A percentile compares a stretch with the other conserved stretches of the same genome.
These are phyloP conservation scores for Dioctria linearis DNA, from an alignment of 2,888 invertebrate genomes.

Conservation along the genomic window DNA sequence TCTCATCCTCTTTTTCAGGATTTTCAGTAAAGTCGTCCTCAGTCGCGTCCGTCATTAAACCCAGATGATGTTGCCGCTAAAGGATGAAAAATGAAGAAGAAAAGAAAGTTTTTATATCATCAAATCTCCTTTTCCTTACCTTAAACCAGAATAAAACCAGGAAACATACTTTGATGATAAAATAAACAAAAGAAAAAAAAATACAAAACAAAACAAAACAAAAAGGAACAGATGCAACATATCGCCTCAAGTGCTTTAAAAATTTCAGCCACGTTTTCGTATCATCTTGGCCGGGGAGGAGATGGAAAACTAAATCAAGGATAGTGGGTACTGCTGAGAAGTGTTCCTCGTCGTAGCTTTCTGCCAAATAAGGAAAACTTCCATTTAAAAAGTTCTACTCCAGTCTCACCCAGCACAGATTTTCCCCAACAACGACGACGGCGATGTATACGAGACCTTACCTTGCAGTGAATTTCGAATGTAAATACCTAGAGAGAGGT, in stretches of 20 bases:
- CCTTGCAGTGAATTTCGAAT: constrained; percentile 32
- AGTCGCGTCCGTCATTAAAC: constrained; percentile 3
- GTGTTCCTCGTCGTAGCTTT: background rate
- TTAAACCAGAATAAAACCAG: background rate
- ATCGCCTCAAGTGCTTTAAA: background rate
- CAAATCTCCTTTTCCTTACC: background rate
- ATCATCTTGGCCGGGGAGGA: background rate
- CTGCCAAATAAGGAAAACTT: constrained; percentile 1
- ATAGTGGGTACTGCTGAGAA: background rate
- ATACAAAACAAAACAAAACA: background rate
- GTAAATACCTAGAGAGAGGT: background rate
- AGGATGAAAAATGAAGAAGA: background rate
- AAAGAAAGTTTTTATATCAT: constrained; percentile 5
- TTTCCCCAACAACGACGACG: background rate
- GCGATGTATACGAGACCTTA: constrained; percentile 6
- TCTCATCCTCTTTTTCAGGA: constrained; percentile 28
- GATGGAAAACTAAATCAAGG: background rate
- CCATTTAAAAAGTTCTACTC: constrained; percentile 21
- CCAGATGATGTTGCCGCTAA: background rate
- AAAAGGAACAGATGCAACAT: constrained; percentile 6
- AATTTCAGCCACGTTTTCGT: constrained; percentile 11
- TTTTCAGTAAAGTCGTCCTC: constrained; percentile 31
- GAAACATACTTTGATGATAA: constrained; percentile 24
- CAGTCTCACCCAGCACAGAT: constrained; percentile 32
- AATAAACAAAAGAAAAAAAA: constrained; percentile 2